Base-by-base conservation (phyloP, 2,888 invertebrate genomes). In the Colletes collaris region DNA sequence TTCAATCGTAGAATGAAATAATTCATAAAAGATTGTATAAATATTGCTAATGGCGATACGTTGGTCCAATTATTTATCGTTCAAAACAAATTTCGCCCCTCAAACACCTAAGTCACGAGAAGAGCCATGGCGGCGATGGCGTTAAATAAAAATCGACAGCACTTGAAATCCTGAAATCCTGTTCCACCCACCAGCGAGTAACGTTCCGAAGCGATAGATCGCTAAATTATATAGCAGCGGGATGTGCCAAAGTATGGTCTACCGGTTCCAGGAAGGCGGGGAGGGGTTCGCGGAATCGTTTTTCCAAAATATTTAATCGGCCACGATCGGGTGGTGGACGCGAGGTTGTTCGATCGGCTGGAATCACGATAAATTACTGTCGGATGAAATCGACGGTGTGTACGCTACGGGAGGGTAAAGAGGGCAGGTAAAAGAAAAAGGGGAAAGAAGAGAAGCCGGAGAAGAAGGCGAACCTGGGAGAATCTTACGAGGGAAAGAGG, bases 281-380 rank as follows among this genome's bases (percentile, higher is more conserved):
- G 8, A 27, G 13, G 52, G 44, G 19, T 52, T 46, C 19, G 70
- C 11, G 63, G 74, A 76, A 83, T 76, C 64, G 72, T 65, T 60
- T 44, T 37, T n/a, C 62, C 63, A 16, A 81, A 81, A 81, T 69
- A 52, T 74, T 80, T 74, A 60, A 70, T 80, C 81, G 69, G 59
- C 10, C 55, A 46, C 56, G 77, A 71, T 76, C 77, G 70, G 10
- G 40, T 60, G 40, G 44, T 4, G 55, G 58, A 52, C 35, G 27
- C 27, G 46, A 27, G 65, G 60, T 56, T 67, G 53, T 60, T 55
- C 66, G 76, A 76, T 71, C 70, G 75, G 50, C 68, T 65, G 65
- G 65, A 78, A 86, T 88, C 84, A 58, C 81, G 86, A 87, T 90
- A 90, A 89, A 89, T 89, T 88, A 84, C 59, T 69, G 56, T 44